These are phyloP conservation scores for Catocala nupta DNA, from an alignment of 2,888 invertebrate species.

Conservation along the genomic window DNA sequence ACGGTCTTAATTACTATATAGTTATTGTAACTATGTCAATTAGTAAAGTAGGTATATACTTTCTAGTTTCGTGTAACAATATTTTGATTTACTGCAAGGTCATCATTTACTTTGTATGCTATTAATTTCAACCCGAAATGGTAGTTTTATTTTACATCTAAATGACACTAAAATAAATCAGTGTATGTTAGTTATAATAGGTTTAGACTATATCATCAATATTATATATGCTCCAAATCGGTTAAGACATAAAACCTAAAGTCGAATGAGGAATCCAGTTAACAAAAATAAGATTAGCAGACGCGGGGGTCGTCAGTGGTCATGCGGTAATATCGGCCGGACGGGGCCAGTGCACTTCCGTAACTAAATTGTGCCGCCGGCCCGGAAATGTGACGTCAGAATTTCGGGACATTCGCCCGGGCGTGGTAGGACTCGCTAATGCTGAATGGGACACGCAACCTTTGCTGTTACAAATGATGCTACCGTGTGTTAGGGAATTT, in stretches of 20 bases:
- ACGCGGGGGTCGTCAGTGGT: conserved; percentile 45
- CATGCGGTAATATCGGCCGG: conserved; percentile 57
- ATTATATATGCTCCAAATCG: conserved; percentile 12
- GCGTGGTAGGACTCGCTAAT: conserved; percentile 38
- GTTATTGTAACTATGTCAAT: background rate
- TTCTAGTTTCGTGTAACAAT: no score
- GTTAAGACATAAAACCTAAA: conserved; percentile 34
- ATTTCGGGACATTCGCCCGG: conserved; percentile 53
- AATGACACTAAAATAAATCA: no score
- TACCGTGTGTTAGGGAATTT: conserved; percentile 16
- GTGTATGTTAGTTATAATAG: no score
- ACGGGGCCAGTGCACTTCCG: conserved; percentile 51
- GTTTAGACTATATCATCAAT: no score
- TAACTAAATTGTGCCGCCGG: conserved; percentile 68
- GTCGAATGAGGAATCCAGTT: conserved; percentile 57
- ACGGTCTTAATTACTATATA: conserved; percentile 2
- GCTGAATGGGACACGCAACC: conserved; percentile 35
- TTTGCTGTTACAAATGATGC: conserved; percentile 35
- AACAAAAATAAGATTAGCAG: conserved; percentile 69
- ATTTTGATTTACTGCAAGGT: no score
- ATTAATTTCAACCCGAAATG: no score
- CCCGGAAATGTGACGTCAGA: conserved; percentile 59
- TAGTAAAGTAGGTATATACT: background rate
- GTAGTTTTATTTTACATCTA: no score
- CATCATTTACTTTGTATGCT: no score